Evolutionary conservation across 1,140 invertebrate genomes (phyloP).

Genomic region (Lasioglossum albipes): DNA sequence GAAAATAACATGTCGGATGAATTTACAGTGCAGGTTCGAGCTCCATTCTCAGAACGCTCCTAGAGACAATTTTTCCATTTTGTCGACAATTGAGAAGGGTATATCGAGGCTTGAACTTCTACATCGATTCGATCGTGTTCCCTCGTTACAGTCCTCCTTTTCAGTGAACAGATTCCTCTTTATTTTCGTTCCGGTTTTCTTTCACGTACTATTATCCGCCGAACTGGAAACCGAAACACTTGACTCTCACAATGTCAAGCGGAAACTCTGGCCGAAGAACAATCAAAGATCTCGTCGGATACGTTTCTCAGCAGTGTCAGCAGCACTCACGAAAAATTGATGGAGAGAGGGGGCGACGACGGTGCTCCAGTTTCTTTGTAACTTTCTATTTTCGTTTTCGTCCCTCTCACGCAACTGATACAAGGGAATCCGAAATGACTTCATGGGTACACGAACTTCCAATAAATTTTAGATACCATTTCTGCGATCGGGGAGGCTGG

Average conservation of each 20-base stretch:
- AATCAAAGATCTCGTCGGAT: constrained; percentile 2
- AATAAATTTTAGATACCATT: not conserved
- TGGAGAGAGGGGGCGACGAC: not conserved
- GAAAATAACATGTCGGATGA: no score
- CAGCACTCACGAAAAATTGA: not conserved
- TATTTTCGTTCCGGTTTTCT: constrained; percentile 42
- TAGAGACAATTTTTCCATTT: constrained; percentile 60
- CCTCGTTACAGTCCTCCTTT: constrained; percentile 14
- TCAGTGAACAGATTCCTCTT: constrained; percentile 3
- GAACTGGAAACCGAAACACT: constrained; percentile 37
- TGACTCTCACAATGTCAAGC: constrained; percentile 21
- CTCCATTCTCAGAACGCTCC: constrained; percentile 42
- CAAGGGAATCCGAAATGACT: constrained; percentile 4
- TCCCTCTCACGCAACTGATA: not conserved
- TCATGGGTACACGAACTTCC: not conserved
- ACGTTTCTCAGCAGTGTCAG: not conserved
- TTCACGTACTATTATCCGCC: constrained; percentile 31
- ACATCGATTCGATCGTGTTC: constrained; percentile 28
- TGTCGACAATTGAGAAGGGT: constrained; percentile 45
- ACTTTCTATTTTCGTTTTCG: not conserved
- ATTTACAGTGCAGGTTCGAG: not conserved
- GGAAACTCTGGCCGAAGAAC: not conserved
- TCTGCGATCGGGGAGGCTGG: not conserved
- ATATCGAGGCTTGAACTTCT: constrained; percentile 31
- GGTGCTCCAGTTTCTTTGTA: not conserved